Conservation (phyloP, 2,888 invertebrate genomes). For the Drosophila melanosoma region DNA sequence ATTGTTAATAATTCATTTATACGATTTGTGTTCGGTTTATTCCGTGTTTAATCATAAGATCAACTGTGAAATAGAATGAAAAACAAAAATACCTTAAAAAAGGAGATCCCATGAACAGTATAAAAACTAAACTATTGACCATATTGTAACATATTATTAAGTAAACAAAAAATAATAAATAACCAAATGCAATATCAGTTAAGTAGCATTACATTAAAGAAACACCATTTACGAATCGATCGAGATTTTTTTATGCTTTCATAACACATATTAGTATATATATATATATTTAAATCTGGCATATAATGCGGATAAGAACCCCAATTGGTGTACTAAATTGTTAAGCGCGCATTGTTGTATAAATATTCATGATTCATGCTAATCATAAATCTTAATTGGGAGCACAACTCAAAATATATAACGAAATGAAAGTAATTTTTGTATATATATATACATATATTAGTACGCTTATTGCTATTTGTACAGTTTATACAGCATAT, state of each 20-base stretch:
- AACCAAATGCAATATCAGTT: conserved; percentile 5
- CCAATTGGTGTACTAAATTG: conserved; percentile 9
- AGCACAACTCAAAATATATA: conserved; percentile 34
- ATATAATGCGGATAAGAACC: conserved; percentile 5
- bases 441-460: conserved; percentile 20
- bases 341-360: conserved; percentile 14
- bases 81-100: conserved; percentile 7
- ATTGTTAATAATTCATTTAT: conserved; percentile 19
- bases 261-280: background rate
- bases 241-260: conserved; percentile 16
- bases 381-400: conserved; percentile 1
- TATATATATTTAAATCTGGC: conserved; percentile 6
- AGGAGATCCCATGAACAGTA: conserved; percentile 3
- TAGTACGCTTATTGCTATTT: conserved; percentile 21
- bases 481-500: conserved; percentile 37
- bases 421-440: conserved; percentile 17
- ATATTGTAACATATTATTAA: conserved; percentile 47
- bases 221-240: conserved; percentile 12
- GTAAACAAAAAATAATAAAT: conserved; percentile 15
- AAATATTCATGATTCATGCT: conserved; percentile 9
- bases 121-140: conserved; percentile 32
- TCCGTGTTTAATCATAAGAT: conserved; percentile 31
- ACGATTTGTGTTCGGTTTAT: conserved; percentile 12
- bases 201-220: conserved; percentile 11
- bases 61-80: conserved; percentile 38